phyloP scores from a whole-genome alignment of 1,140 invertebrate species.

The Drosophila rhopaloa region DNA sequence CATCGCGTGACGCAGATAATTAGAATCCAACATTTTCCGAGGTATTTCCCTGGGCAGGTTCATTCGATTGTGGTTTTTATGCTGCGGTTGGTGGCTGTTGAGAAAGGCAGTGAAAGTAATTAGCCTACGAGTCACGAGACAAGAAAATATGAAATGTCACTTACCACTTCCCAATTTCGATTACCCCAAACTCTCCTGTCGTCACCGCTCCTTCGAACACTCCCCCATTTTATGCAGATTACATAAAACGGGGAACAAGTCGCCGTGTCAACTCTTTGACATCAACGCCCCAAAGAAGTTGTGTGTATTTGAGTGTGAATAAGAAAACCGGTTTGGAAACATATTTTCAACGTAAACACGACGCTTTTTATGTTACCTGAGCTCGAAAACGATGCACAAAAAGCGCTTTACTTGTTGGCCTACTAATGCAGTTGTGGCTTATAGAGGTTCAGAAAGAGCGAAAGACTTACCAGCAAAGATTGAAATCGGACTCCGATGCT shows the following conservation, averaged over 20 bases:
- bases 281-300: constrained; percentile 58
- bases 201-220: constrained; percentile 19
- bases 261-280: constrained; percentile 36
- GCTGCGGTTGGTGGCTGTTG: constrained; percentile 45
- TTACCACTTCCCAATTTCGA: constrained; percentile 31
- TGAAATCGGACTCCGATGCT: constrained; percentile 4
- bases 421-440: constrained; percentile 65
- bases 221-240: constrained; percentile 42
- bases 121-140: constrained; percentile 67
- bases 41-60: constrained; percentile 40
- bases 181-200: constrained; percentile 8
- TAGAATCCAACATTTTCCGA: constrained; percentile 65
- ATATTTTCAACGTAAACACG: constrained; percentile 66
- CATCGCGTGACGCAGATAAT: constrained; percentile 73
- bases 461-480: constrained; percentile 16
- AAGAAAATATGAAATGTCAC: constrained; percentile 56
- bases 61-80: constrained; percentile 27
- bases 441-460: constrained; percentile 11
- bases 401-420: constrained; percentile 69
- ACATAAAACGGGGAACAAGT: constrained; percentile 51
- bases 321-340: constrained; percentile 66
- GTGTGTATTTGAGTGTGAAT: constrained; percentile 37
- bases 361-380: constrained; percentile 64
- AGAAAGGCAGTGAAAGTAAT: constrained; percentile 78
- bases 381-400: constrained; percentile 51